Conservation (phyloP, 1,140 invertebrate genomes). For the Archivesica marissinica region DNA sequence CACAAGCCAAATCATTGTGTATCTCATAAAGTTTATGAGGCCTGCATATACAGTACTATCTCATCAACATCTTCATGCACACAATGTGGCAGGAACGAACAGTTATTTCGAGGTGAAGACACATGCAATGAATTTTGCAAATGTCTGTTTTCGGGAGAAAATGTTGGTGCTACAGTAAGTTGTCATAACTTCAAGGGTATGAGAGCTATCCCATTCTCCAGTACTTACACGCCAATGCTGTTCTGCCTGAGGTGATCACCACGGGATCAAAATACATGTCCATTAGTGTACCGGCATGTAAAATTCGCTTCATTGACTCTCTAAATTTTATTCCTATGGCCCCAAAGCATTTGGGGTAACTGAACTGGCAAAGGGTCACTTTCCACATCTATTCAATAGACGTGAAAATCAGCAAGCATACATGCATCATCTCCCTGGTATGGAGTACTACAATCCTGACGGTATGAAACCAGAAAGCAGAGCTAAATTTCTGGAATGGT, state of each 20-base stretch:
- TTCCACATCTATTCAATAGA: constrained; percentile 48
- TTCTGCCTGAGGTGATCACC: constrained; percentile 21
- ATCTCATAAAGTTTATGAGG: not conserved
- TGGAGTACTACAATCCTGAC: constrained; percentile 22
- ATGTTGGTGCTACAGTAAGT: not conserved
- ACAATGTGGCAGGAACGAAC: not conserved
- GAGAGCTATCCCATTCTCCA: constrained; percentile 29
- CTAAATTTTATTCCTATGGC: constrained; percentile 49
- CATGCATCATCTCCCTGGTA: not conserved
- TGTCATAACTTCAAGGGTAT: constrained; percentile 42
- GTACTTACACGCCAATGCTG: constrained; percentile 11
- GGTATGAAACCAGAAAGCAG: constrained; percentile 11
- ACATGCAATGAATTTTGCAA: not conserved
- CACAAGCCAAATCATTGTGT: constrained; percentile 26
- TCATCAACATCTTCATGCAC: not conserved
- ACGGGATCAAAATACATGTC: constrained; percentile 29
- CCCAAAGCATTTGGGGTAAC: constrained; percentile 50
- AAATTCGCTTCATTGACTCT: constrained; percentile 34
- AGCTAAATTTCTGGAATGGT: not conserved
- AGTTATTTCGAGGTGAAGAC: not conserved
- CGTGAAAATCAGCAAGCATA: constrained; percentile 6
- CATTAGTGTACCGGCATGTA: not conserved
- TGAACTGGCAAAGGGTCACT: constrained; percentile 51
- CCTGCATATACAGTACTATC: not conserved
- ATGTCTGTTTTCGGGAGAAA: not conserved